Conservation (phyloP, 2,888 invertebrate genomes). For the Lepidochrysops patricia region DNA sequence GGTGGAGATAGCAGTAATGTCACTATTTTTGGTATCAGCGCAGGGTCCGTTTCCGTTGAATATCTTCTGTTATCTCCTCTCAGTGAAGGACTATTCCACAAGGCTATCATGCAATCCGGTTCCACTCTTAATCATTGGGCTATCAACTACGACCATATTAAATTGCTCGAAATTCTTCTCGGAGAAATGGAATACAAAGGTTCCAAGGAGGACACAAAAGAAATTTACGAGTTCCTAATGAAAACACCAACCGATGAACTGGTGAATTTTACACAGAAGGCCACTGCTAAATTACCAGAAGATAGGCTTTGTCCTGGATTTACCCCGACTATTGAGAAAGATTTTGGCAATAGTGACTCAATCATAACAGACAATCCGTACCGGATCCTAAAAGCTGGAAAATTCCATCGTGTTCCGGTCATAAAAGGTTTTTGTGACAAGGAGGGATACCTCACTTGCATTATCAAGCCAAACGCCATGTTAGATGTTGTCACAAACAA, state of each 20-base stretch:
- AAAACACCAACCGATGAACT: constrained; percentile 26
- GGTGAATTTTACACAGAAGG: constrained; percentile 25
- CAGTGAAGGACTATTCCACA: constrained; percentile 43
- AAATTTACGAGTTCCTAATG: constrained; percentile 32
- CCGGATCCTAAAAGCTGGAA: constrained; percentile 44
- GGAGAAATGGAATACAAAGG: constrained; percentile 34
- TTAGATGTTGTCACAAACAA: constrained; percentile 30
- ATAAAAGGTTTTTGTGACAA: constrained; percentile 62
- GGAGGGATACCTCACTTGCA: constrained; percentile 51
- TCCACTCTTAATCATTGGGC: constrained; percentile 44
- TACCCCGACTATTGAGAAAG: constrained; percentile 44
- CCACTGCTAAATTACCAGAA: constrained; percentile 23
- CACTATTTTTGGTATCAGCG: constrained; percentile 43
- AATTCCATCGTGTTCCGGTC: constrained; percentile 49
- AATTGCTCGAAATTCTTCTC: constrained; percentile 30
- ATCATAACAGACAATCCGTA: constrained; percentile 45
- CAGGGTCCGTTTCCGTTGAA: constrained; percentile 43
- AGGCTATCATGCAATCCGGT: constrained; percentile 46
- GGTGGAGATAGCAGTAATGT: constrained; percentile 44
- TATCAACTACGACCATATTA: constrained; percentile 32
- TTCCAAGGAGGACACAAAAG: constrained; percentile 27
- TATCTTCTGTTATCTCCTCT: constrained; percentile 39
- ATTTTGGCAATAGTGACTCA: constrained; percentile 33
- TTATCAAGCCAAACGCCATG: constrained; percentile 29
- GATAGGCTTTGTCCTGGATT: constrained; percentile 36